These are phyloP conservation scores for Myiagra hebetior DNA, from an alignment of 2,113 vertebrate species.

Conservation along the genomic window DNA sequence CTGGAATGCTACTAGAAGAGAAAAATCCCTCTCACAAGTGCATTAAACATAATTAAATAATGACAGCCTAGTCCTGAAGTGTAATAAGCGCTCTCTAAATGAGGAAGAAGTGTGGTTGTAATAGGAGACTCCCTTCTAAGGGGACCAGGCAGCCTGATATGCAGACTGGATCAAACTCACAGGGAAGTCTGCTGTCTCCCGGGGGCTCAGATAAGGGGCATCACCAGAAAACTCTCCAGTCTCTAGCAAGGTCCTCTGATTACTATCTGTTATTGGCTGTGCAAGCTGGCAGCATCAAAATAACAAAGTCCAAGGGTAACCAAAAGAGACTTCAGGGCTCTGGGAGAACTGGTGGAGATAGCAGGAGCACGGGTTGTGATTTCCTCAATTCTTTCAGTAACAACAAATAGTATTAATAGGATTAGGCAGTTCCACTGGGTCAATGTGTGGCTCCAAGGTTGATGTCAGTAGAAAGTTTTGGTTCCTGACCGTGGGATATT, in stretches of 20 bases:
- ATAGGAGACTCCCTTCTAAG: neutral
- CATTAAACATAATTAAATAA: neutral
- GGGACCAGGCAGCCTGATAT: rapidly evolving
- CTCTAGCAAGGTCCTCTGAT: neutral
- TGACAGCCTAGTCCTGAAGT: neutral
- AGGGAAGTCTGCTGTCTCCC: neutral
- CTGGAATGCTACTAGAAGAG: neutral
- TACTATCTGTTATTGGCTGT: neutral
- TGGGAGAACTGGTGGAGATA: neutral
- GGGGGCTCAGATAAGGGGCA: rapidly evolving
- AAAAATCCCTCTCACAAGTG: neutral
- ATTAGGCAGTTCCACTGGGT: neutral
- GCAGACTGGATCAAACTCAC: neutral
- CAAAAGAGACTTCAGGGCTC: neutral
- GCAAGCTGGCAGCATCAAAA: neutral
- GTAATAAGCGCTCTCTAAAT: neutral
- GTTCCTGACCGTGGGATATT: neutral
- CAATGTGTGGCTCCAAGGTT: neutral
- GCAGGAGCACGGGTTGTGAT: neutral
- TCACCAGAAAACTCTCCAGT: neutral
- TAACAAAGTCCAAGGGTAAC: neutral
- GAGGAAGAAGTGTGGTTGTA: too few species aligned
- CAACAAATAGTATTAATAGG: neutral
- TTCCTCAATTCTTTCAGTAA: neutral
- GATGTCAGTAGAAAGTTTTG: neutral